Evolutionary conservation across 2,797 vertebrate species (phyloP).

Genomic region (Malurus splendens): DNA sequence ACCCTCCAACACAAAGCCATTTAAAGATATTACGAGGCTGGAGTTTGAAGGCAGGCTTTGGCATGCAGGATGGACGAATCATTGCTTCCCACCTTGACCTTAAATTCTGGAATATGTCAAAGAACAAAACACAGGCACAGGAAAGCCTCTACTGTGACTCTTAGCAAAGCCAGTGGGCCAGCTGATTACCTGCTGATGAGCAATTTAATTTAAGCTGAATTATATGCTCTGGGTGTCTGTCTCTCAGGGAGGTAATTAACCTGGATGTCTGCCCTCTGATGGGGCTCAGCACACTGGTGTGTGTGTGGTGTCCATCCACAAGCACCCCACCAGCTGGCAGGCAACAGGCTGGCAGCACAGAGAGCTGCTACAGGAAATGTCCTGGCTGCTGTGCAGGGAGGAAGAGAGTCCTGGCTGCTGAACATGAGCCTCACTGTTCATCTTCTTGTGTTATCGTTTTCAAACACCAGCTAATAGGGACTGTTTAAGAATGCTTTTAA

Average conservation of each 20-base stretch:
- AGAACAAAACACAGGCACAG: not conserved
- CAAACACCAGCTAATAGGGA: not conserved
- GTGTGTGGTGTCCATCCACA: not conserved
- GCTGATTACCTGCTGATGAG: slow-evolving; percentile 15
- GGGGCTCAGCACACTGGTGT: fast-evolving
- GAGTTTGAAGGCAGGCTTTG: not conserved
- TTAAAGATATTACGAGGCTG: not conserved
- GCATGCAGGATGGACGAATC: not conserved
- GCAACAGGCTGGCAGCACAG: not conserved
- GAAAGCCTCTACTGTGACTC: not conserved
- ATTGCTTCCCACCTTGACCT: not conserved
- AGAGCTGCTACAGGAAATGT: not conserved
- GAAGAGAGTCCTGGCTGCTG: not conserved
- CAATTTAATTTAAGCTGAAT: slow-evolving; percentile 19
- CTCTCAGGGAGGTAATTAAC: slow-evolving; percentile 12
- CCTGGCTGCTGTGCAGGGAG: not conserved
- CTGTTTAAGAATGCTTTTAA: not conserved
- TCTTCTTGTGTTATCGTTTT: fast-evolving
- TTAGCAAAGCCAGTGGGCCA: not conserved
- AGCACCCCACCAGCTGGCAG: not conserved
- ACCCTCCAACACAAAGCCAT: not conserved
- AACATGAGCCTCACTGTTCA: fast-evolving
- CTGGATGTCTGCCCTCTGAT: not conserved
- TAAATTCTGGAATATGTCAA: not conserved
- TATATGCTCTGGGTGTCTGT: not conserved